Base-by-base conservation (phyloP, 2,888 invertebrate species). In the Eumacrocentrus americanus region DNA sequence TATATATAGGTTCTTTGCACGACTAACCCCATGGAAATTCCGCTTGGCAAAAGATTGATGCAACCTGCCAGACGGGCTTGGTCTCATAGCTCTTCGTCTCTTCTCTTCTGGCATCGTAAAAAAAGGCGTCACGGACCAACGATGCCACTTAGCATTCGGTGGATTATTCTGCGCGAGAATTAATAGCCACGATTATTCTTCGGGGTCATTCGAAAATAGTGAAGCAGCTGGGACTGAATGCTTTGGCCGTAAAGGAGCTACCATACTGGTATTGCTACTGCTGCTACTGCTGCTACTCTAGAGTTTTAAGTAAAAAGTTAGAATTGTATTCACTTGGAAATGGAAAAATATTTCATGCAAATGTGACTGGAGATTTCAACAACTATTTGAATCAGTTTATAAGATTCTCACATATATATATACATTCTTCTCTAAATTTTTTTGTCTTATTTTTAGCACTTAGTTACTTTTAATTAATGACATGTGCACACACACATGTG, bases 111-210 rank as follows among this genome's bases (percentile, higher is more conserved):
- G n/a, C n/a, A n/a, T n/a, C n/a, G n/a, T n/a, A 18, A 34, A 34
- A 58, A 57, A 57, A 47, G 29, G 29, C 48, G 48, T 40, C 51
- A 18, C 29, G 16, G 2, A 53, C 18, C 20, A 47, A 53, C 53
- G 52, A 47, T 40, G 48, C 34, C 34, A 59, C 59, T 53, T 48
- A 42, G 34, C 29, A 59, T 54, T 38, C 52, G n/a, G 35, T 16
- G 22, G 23, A 52, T 59, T 35, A 44, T 35, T 40, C 34, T 12
- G n/a, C 29, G 11, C 14, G 12, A 35, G 54, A 50, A 60, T 55
- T 50, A 50, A 55, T 55, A 55, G 54, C 29, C 37, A 23, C 42
- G 48, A 55, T 50, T 54, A 53, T 54, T 60, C 23, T 42, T 9
- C 29, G 29, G 11, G 20, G 34, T 44, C 37, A 53, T 46, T 53